Conservation (phyloP, 2,113 vertebrate species). For the Climacteris rufus region DNA sequence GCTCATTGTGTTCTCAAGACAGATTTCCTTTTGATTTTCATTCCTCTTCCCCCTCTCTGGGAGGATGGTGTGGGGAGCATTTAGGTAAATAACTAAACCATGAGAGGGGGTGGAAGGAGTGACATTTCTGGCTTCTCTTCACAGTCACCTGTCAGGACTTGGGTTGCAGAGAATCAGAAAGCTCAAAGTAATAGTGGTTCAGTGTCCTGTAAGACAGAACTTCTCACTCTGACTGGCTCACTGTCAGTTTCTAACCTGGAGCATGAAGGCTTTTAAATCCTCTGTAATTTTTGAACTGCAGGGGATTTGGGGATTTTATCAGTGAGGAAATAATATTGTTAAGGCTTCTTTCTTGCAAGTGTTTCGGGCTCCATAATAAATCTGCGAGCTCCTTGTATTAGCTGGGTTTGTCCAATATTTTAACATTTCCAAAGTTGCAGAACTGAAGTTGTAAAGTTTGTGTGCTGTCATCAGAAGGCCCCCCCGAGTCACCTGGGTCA, state of each 20-base stretch:
- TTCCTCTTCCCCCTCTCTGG: background rate
- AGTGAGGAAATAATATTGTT: slow-evolving; percentile 18
- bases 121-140: slow-evolving; percentile 30
- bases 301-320: slow-evolving; percentile 48
- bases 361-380: slow-evolving; percentile 1
- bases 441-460: background rate
- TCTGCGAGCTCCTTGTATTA: background rate
- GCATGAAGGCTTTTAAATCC: slow-evolving; percentile 28
- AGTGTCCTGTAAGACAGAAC: slow-evolving; percentile 9
- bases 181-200: slow-evolving; percentile 1
- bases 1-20: background rate
- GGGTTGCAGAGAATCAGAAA: slow-evolving; percentile 26
- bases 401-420: background rate
- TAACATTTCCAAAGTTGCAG: background rate
- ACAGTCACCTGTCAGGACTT: slow-evolving; percentile 20
- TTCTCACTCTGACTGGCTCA: slow-evolving; percentile 24
- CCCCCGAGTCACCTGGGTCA: background rate
- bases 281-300: slow-evolving; percentile 34
- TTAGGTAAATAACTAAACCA: slow-evolving; percentile 35
- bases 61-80: background rate
- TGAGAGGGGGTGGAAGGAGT: background rate
- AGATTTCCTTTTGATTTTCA: background rate
- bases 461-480: background rate
- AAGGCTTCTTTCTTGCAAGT: background rate
- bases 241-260: slow-evolving; percentile 42